A percentile compares a stretch with the other conserved stretches of the same genome.
Evolutionary conservation across 2,797 vertebrate species (phyloP).

Genomic region (Lophura swinhoii): DNA sequence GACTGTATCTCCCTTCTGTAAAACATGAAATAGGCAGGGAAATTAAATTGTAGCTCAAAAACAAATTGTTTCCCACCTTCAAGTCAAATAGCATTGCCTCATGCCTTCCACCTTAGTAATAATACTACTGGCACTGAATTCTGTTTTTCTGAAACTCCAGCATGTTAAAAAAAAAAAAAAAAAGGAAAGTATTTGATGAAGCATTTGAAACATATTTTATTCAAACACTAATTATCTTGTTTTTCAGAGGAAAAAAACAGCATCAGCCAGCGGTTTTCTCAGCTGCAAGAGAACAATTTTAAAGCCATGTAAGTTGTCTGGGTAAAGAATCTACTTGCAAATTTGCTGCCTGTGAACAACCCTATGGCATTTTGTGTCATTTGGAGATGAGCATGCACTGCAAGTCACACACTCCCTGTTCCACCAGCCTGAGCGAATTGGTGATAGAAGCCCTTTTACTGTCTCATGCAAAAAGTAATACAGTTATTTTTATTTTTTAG

Average conservation of each 20-base stretch:
- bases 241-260: conserved; percentile 10
- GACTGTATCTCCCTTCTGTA: not conserved
- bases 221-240: not conserved
- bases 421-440: rapidly evolving
- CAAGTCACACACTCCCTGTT: rapidly evolving
- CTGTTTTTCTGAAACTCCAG: not conserved
- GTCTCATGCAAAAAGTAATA: rapidly evolving
- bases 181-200: not conserved
- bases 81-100: not conserved
- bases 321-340: not conserved
- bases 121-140: too few species aligned
- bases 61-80: not conserved
- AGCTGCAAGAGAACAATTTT: conserved; percentile 33
- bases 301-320: conserved; percentile 52
- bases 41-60: not conserved
- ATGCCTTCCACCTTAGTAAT: not conserved
- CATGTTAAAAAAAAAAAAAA: too few species aligned
- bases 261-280: conserved; percentile 9
- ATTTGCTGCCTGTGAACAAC: not conserved
- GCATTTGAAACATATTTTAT: not conserved
- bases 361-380: not conserved
- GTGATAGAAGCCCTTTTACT: rapidly evolving
- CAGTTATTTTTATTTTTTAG: not conserved
- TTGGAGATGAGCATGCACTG: rapidly evolving
- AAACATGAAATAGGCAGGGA: not conserved